phyloP scores from a whole-genome alignment of 2,113 vertebrate genomes.

The Cebus imitator region DNA sequence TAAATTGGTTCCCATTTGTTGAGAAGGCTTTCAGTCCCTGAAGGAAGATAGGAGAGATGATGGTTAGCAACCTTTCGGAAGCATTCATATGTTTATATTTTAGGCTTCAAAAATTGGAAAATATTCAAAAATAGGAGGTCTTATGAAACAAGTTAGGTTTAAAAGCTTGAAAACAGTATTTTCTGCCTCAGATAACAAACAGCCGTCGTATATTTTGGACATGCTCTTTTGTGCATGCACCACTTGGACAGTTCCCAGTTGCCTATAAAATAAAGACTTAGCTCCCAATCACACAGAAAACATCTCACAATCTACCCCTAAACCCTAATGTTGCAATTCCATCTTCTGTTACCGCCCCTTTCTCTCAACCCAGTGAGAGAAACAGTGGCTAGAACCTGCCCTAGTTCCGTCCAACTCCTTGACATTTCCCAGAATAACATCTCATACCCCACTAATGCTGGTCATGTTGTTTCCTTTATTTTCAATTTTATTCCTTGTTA shows the following conservation, averaged over 20 bases:
- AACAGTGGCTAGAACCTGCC: not conserved
- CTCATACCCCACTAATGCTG: too few species aligned
- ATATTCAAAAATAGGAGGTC: not conserved
- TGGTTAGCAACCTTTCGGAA: not conserved
- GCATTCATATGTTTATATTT: not conserved
- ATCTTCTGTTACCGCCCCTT: not conserved
- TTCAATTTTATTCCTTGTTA: not conserved
- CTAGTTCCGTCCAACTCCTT: not conserved
- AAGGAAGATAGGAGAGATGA: not conserved
- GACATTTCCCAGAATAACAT: not conserved
- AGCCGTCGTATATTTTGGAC: not conserved
- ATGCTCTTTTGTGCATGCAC: not conserved
- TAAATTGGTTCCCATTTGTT: not conserved
- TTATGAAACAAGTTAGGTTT: not conserved
- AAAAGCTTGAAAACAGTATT: not conserved
- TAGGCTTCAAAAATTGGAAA: not conserved
- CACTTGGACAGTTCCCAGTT: not conserved
- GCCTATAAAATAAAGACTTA: not conserved
- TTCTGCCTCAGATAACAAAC: not conserved
- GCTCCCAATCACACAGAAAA: not conserved
- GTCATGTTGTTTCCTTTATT: not conserved
- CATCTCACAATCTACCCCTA: not conserved
- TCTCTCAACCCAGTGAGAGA: not conserved
- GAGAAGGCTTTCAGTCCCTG: not conserved
- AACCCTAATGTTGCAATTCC: not conserved